Evolutionary conservation across 1,140 invertebrate genomes (phyloP), one percentile per base, ranked within the genome.

Genomic region (Centruroides vittatus): DNA sequence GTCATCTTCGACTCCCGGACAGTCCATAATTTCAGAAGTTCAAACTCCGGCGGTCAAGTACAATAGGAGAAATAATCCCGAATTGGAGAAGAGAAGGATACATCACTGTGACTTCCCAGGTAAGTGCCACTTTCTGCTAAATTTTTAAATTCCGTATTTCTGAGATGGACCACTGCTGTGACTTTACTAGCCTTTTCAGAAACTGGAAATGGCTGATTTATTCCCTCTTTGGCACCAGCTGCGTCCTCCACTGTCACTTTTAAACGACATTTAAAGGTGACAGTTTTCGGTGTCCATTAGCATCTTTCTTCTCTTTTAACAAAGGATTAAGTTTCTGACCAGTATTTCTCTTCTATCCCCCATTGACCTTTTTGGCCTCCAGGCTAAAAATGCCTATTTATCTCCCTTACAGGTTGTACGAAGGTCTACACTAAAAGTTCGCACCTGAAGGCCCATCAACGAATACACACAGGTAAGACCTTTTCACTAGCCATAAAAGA

Each of bases 391-490:
- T 41, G 3, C 8, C 41, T 41, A 41, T 41, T 52, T 63, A 51
- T 10, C 23, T 34, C 23, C 47, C 12, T 63, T 63, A 8, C 80
- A 91, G 93, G 93, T 70, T 98, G 95, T 77, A 88, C 86, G 69
- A 98, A 98, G 79, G 93, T 97, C 50, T 98, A 98, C 77, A 98
- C 94, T 54, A 98, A 98, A 81, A 95, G 91, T 77, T 97, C 93
- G 65, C 95, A 98, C 76, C 80, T 98, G 12, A 98, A 97, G 77
- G 95, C 95, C 57, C 95, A 98, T 78, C 90, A 97, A 76, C 81
- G 95, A 71, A 94, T 96, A 75, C 94, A 98, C 73, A 97, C 93
- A 79, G 93, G 93, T 61, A 51, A 58, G 52, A 53, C 23, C 46
- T 23, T 11, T 60, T 55, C 10, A 35, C 41, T 41, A 5, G 41